A percentile compares a stretch with the other conserved stretches of the same genome.
These are phyloP conservation scores for Hylaeus volcanicus DNA, from an alignment of 1,140 invertebrate genomes.

Conservation along the genomic window DNA sequence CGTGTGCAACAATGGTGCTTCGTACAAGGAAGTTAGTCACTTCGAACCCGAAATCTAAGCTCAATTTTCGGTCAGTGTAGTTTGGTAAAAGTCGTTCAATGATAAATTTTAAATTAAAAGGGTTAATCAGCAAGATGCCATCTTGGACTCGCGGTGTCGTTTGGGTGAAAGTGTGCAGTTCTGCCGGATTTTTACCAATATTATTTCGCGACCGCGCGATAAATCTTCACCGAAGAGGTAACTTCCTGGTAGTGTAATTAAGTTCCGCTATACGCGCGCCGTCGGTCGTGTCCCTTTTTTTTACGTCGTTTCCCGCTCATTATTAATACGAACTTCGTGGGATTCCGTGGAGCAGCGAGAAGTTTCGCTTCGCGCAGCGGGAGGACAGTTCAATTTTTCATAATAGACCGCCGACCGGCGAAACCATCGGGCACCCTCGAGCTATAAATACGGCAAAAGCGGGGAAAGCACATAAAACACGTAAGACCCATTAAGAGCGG, in stretches of 20 bases:
- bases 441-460: constrained; percentile 61
- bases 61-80: no score
- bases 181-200: constrained; percentile 50
- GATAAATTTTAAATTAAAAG: no score
- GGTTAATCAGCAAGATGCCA: no score
- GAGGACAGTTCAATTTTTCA: constrained; percentile 29
- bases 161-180: constrained; percentile 52
- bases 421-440: no score
- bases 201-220: constrained; percentile 39
- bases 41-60: no score
- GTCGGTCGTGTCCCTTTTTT: background rate
- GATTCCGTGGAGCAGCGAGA: background rate
- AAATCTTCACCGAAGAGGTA: constrained; percentile 52
- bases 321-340: background rate
- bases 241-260: constrained; percentile 52
- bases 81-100: no score
- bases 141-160: background rate
- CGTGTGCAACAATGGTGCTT: constrained; percentile 38
- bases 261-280: constrained; percentile 37
- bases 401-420: background rate
- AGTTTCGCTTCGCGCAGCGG: background rate
- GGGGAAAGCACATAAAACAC: constrained; percentile 60
- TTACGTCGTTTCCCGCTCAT: background rate
- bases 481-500: constrained; percentile 54
- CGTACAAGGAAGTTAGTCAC: constrained; percentile 39